Percentiles rank a stretch among this genome's conserved stretches.
Evolutionary conservation across 2,888 invertebrate species (phyloP).

Genomic region (Epinotia ramella): DNA sequence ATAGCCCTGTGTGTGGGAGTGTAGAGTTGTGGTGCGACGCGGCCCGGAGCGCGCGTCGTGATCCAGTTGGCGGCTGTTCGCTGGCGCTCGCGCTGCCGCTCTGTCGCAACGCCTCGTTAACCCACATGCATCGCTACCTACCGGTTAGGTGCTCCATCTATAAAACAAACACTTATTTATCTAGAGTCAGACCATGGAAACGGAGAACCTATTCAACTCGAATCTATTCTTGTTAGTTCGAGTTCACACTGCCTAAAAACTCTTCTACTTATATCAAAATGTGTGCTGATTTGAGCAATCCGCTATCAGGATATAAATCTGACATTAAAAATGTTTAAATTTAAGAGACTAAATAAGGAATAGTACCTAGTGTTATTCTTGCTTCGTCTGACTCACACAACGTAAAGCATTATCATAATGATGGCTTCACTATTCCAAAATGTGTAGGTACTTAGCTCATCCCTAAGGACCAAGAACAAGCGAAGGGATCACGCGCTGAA

Average conservation of each 20-base stretch:
- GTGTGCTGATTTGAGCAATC: no score
- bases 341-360: no score
- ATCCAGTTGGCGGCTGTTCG: conserved; percentile 40
- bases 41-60: conserved; percentile 37
- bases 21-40: conserved; percentile 11
- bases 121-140: conserved; percentile 61
- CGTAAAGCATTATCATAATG: no score
- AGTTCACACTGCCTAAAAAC: no score
- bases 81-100: conserved; percentile 49
- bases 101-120: conserved; percentile 78
- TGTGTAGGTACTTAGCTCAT: not conserved
- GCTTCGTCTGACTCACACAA: no score
- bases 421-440: not conserved
- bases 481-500: not conserved
- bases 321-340: no score
- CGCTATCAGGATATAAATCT: no score
- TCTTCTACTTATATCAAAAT: no score
- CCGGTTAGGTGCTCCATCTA: conserved; percentile 19
- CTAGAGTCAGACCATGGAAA: not conserved
- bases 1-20: not conserved
- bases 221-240: no score
- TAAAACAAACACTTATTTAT: conserved; percentile 11
- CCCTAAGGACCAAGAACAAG: not conserved
- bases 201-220: not conserved
- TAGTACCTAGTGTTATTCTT: no score